Evolutionary conservation across 1,140 invertebrate genomes (phyloP).

Genomic region (Drosophila sulfurigaster): DNA sequence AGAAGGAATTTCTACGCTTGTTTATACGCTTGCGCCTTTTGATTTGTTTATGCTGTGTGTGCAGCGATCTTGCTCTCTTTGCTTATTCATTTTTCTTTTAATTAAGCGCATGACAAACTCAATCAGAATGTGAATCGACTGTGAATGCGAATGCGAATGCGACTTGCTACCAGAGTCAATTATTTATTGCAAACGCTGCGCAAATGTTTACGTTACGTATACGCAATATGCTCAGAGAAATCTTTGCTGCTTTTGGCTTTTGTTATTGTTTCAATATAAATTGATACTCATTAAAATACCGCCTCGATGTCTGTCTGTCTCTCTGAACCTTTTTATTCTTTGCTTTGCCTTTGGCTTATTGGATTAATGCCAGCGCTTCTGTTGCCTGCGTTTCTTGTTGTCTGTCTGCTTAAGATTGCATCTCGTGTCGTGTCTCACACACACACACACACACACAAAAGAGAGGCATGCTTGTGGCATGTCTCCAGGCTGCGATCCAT

Average conservation of each 20-base stretch:
- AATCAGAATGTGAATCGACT: slow-evolving; percentile 16
- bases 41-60: slow-evolving; percentile 63
- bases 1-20: slow-evolving; percentile 7
- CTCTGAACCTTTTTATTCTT: slow-evolving; percentile 13
- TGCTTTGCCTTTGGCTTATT: slow-evolving; percentile 57
- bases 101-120: slow-evolving; percentile 52
- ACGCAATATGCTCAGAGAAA: slow-evolving; percentile 34
- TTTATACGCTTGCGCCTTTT: slow-evolving; percentile 34
- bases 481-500: neutral
- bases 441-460: neutral
- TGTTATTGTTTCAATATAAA: slow-evolving; percentile 60
- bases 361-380: slow-evolving; percentile 57
- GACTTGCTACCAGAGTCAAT: slow-evolving; percentile 23
- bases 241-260: slow-evolving; percentile 24
- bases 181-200: slow-evolving; percentile 33
- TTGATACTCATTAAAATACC: slow-evolving; percentile 58
- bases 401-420: slow-evolving; percentile 49
- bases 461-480: slow-evolving; percentile 2
- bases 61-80: slow-evolving; percentile 56
- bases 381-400: slow-evolving; percentile 16
- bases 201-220: slow-evolving; percentile 37
- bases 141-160: neutral
- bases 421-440: slow-evolving; percentile 35
- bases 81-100: slow-evolving; percentile 28
- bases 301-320: slow-evolving; percentile 13